Base-by-base conservation (phyloP, 2,113 vertebrate species). In the Cyrtonyx montezumae region DNA sequence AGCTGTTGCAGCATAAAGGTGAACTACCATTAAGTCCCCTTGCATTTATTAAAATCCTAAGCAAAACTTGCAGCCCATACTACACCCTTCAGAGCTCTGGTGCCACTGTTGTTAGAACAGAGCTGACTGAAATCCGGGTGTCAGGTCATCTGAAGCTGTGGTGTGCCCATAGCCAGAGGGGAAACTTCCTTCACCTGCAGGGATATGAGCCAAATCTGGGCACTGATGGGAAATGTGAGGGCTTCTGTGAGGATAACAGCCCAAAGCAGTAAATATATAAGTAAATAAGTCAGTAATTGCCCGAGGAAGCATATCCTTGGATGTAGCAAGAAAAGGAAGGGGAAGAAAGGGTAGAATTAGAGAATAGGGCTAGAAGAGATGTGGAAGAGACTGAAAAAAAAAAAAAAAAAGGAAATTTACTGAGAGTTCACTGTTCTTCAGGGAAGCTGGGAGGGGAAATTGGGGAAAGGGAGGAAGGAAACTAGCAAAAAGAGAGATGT, bases 211-310 rank as follows among this genome's bases (percentile, higher is more conserved):
- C 51, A 81, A 81, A 88, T 59, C 34, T 7, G 7, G 21, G 46
- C 91, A 9, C 22, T 79, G 28, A 81, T 51, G 32, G 67, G 69
- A 92, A 92, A 70, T 51, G 11, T 36, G 34, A 92, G 36, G 37
- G 37, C 77, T 94, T 75, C 73, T 75, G 42, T 74, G 43, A 80
- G 73, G 55, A 84, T 18, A 66, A 22, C 20, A 92, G 46, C 73
- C 68, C 85, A 84, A 90, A 92, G 36, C 56, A 93, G 74, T 67
- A 73, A 84, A 91, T 14, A n/a, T 26, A 2, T 19, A 83, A 87
- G 71, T 48, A 95, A 94, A 92, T 70, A 93, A 70, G 93, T 62
- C n/a, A 37, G 79, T 79, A 84, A 93, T 26, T 65, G 55, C 37
- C 69, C 62, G 66, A 85, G 77, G 55, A 86, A 94, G 82, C 21